Evolutionary conservation across 2,113 vertebrate genomes (phyloP), one percentile per base, ranked within the genome.

Genomic region (Neopipo cinnamomea): DNA sequence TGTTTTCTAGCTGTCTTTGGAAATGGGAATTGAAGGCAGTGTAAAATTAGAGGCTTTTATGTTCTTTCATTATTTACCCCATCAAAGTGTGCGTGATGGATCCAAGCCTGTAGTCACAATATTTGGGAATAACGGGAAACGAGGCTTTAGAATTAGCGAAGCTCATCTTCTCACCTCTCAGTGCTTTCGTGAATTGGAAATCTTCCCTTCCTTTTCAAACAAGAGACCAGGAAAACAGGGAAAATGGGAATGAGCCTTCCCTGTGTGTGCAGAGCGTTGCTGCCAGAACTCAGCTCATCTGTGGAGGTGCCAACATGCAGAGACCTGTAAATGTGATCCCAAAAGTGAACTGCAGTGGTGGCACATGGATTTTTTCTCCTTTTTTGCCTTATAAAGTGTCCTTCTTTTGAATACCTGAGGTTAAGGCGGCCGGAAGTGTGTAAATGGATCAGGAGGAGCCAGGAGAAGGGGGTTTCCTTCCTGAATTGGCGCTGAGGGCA

Each of bases 11-110:
- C 87, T 52, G 73, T 13, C 39, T 75, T 83, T 86, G 94, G 94
- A 96, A 91, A n/a, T 85, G 68, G 93, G 94, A 91, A 53, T 95
- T 49, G 73, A 80, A 95, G 76, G 12, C 61, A 39, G 50, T 12
- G 67, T 42, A 5, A 85, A 95, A 95, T 88, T 71, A 93, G 71
- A 85, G 78, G 82, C 62, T 96, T 79, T 1, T 1, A 2, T 22
- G 12, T 79, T 27, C 83, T 80, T 83, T 92, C 76, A 42, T 93
- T 91, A 66, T 86, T 95, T 92, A 90, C 53, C 71, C 92, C n/a
- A 39, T 93, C 79, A 85, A 66, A 82, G 61, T 14, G 24, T 1
- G 31, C 1, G 1, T 35, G 82, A 53, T 50, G 0, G 19, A 73
- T 42, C 14, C 12, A 8, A 63, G 73, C 58, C 49, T 0, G 21